Evolutionary conservation across 1,140 invertebrate genomes (phyloP).

Genomic region (Physella acuta): DNA sequence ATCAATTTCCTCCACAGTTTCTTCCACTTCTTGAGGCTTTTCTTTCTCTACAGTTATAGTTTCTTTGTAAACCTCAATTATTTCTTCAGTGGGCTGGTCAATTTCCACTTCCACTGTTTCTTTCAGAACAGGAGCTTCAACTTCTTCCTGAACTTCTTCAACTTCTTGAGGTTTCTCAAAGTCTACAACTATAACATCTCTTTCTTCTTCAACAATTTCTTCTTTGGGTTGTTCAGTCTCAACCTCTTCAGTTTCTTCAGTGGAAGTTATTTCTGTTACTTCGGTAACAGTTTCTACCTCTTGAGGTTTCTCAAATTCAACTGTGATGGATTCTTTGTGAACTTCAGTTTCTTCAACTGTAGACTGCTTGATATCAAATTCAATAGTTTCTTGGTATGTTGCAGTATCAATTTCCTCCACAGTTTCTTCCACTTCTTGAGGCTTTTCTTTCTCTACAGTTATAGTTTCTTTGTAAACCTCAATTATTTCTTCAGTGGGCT

Average conservation of each 20-base stretch:
- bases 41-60: conserved; percentile 26
- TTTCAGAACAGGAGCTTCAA: background rate
- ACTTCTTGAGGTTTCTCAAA: conserved; percentile 18
- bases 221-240: conserved; percentile 5
- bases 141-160: background rate
- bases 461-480: conserved; percentile 14
- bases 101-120: conserved; percentile 5
- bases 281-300: conserved; percentile 15
- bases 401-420: conserved; percentile 15
- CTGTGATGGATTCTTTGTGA: background rate
- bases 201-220: conserved; percentile 9
- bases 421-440: conserved; percentile 8
- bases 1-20: conserved; percentile 20
- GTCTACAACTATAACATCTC: conserved; percentile 20
- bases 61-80: background rate
- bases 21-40: conserved; percentile 17
- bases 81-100: conserved; percentile 10
- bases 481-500: conserved; percentile 10
- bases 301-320: conserved; percentile 18
- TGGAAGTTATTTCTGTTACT: background rate
- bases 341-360: conserved; percentile 11
- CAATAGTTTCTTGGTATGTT: background rate
- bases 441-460: conserved; percentile 24
- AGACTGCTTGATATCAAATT: conserved; percentile 11
- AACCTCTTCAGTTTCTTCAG: conserved; percentile 8